Conservation (phyloP, 2,113 vertebrate genomes). For the Emydura subglobosa region DNA sequence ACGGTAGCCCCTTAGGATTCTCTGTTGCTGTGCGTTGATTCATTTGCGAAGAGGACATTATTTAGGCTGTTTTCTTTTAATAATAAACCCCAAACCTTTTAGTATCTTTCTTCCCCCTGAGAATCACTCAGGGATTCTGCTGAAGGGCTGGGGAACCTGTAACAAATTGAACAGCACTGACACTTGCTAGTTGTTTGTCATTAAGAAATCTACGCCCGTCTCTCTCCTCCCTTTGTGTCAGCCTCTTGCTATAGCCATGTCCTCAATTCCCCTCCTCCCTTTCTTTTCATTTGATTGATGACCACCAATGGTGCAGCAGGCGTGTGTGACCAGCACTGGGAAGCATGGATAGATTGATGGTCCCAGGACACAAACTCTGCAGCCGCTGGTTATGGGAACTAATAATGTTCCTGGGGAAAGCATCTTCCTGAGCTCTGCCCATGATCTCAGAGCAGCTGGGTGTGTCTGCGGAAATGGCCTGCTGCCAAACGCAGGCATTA, state of each 20-base stretch:
- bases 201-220: neutral
- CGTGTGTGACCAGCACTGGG: neutral
- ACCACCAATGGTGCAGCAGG: neutral
- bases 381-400: neutral
- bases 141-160: neutral
- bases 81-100: no score
- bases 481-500: neutral
- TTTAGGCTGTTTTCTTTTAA: no score
- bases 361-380: neutral
- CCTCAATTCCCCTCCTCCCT: neutral
- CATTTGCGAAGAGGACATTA: no score
- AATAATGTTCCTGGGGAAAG: neutral
- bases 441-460: neutral
- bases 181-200: neutral
- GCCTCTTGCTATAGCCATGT: neutral
- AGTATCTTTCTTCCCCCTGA: no score
- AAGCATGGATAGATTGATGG: neutral
- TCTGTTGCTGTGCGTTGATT: no score
- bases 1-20: no score
- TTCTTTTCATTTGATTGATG: neutral
- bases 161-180: neutral
- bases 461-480: neutral
- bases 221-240: neutral
- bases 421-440: neutral
- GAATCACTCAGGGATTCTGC: neutral